These are phyloP conservation scores for Drosophila pseudotalamancana DNA, from an alignment of 2,888 invertebrate genomes.

Conservation along the genomic window DNA sequence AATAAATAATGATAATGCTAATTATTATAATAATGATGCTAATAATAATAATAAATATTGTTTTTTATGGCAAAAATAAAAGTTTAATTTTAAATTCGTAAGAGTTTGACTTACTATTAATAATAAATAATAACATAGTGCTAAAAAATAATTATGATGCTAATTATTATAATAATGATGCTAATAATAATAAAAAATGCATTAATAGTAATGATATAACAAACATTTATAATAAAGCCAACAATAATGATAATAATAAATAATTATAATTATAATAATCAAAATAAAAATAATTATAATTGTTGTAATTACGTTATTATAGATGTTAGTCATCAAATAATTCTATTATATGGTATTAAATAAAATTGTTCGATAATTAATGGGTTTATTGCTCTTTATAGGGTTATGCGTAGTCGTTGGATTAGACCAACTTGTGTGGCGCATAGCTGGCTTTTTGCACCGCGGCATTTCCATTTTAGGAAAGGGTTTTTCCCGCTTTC, in stretches of 20 bases:
- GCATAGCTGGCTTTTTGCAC: conserved; percentile 31
- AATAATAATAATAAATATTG: too few species aligned
- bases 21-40: not conserved
- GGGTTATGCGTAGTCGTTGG: not conserved
- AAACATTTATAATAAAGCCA: not conserved
- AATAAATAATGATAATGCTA: not conserved
- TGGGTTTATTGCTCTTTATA: not conserved
- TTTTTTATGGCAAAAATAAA: too few species aligned
- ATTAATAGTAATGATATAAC: not conserved
- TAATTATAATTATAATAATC: not conserved
- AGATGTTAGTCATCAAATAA: too few species aligned
- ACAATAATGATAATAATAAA: not conserved
- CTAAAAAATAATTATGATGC: not conserved
- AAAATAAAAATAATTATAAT: too few species aligned
- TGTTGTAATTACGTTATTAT: too few species aligned
- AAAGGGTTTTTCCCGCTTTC: not conserved
- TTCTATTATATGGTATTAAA: too few species aligned
- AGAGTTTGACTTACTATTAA: too few species aligned
- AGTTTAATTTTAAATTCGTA: too few species aligned
- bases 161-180: too few species aligned
- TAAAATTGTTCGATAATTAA: not conserved
- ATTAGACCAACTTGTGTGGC: conserved; percentile 3
- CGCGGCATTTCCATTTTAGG: conserved; percentile 49
- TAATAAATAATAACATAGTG: too few species aligned
- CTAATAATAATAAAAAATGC: too few species aligned